Conservation (phyloP, 2,113 vertebrate species). For the Hiodon alosoides region DNA sequence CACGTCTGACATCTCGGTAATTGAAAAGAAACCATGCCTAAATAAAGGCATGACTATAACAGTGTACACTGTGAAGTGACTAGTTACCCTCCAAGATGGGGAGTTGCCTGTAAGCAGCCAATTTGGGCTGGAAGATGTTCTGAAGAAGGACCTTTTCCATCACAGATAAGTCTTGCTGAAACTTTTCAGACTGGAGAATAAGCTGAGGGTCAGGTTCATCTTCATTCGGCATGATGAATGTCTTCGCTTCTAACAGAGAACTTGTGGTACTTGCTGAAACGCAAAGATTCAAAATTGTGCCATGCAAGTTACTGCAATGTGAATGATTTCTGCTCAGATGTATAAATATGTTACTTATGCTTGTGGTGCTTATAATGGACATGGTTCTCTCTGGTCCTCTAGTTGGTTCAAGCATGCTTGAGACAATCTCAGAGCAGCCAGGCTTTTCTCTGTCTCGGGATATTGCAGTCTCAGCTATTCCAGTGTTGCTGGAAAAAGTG, state of each 20-base stretch:
- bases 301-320: not conserved
- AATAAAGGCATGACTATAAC: not conserved
- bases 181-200: constrained; percentile 64
- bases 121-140: constrained; percentile 73
- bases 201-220: constrained; percentile 47
- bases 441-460: constrained; percentile 18
- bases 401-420: constrained; percentile 6
- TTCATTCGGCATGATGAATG: constrained; percentile 42
- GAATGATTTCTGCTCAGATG: not conserved
- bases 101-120: constrained; percentile 77
- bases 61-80: not conserved
- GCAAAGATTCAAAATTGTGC: not conserved
- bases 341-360: constrained; percentile 53
- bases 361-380: constrained; percentile 39
- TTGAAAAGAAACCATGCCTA: not conserved
- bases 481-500: constrained; percentile 26
- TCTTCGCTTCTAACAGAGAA: constrained; percentile 51
- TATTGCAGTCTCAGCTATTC: not conserved
- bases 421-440: not conserved
- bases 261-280: constrained; percentile 50
- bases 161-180: constrained; percentile 66
- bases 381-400: constrained; percentile 28
- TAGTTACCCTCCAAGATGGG: constrained; percentile 67
- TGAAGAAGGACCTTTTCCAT: constrained; percentile 78
- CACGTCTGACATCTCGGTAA: not conserved